Percentiles rank a stretch among this genome's conserved stretches.
These are phyloP conservation scores for Pollenia griseotomentosa DNA, from an alignment of 2,888 invertebrate species.

Conservation along the genomic window DNA sequence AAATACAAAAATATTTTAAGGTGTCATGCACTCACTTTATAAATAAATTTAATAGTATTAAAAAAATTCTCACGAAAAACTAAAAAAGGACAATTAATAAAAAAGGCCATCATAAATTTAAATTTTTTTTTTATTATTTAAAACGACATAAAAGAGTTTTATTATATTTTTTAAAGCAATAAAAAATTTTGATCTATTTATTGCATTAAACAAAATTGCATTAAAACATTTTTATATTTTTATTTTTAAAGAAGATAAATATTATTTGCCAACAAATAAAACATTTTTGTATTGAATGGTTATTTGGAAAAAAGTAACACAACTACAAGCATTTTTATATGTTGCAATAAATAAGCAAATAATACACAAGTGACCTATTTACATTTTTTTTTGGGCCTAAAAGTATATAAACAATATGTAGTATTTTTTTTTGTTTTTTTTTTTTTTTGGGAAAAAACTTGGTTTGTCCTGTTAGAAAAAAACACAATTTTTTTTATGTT, in stretches of 20 bases:
- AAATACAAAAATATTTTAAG: no score
- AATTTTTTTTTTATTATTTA: neutral
- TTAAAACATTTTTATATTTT: neutral
- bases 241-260: conserved; percentile 17
- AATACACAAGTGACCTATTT: conserved; percentile 8
- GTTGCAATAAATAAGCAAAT: conserved; percentile 5
- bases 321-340: neutral
- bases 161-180: neutral
- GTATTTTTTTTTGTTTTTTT: no score
- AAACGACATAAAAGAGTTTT: conserved; percentile 3
- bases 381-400: neutral
- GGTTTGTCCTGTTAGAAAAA: no score
- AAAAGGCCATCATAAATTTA: conserved; percentile 9
- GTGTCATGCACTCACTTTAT: no score
- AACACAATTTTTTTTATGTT: no score
- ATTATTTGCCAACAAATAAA: conserved; percentile 5
- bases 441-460: no score
- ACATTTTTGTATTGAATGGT: conserved; percentile 11
- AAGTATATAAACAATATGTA: neutral
- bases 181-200: conserved; percentile 16
- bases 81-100: neutral
- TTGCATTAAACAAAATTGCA: conserved; percentile 2
- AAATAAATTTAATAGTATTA: no score
- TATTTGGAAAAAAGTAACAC: neutral
- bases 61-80: no score